Percentiles rank a stretch among this genome's conserved stretches.
These are phyloP conservation scores for Ardeotis arabs DNA, from an alignment of 2,113 vertebrate genomes.

Conservation along the genomic window DNA sequence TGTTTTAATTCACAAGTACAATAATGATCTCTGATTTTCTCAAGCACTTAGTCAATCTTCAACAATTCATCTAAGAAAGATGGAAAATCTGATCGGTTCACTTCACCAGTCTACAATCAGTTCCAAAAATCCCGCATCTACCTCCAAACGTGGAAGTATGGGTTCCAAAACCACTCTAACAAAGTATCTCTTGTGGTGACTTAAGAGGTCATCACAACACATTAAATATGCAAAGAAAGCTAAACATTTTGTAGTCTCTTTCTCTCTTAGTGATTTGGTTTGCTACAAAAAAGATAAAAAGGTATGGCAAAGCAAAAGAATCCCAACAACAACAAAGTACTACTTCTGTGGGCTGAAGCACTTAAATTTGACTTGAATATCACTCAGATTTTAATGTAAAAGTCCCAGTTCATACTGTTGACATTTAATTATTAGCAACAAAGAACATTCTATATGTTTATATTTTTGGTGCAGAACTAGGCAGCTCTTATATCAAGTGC, in stretches of 20 bases:
- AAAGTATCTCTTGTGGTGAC: neutral
- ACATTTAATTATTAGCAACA: neutral
- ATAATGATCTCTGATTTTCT: neutral
- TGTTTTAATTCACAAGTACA: neutral
- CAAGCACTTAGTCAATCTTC: neutral
- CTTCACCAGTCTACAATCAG: neutral
- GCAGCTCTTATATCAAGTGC: neutral
- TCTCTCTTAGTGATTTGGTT: neutral
- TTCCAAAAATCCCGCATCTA: neutral
- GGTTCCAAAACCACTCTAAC: neutral
- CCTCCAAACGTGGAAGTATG: neutral
- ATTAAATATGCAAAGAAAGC: neutral
- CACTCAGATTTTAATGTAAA: neutral
- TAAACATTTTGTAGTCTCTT: neutral
- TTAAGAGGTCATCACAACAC: neutral
- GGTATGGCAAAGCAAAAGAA: neutral
- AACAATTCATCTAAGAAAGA: neutral
- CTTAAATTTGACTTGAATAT: neutral
- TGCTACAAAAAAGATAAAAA: neutral
- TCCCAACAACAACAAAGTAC: neutral
- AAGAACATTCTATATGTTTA: neutral
- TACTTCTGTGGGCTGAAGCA: neutral
- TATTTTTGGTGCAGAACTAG: neutral
- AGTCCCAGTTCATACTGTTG: neutral
- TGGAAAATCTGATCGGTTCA: neutral